Percentiles rank a stretch among this genome's conserved stretches.
Conservation (phyloP, 2,888 invertebrate genomes). For the Ctena decussata region DNA sequence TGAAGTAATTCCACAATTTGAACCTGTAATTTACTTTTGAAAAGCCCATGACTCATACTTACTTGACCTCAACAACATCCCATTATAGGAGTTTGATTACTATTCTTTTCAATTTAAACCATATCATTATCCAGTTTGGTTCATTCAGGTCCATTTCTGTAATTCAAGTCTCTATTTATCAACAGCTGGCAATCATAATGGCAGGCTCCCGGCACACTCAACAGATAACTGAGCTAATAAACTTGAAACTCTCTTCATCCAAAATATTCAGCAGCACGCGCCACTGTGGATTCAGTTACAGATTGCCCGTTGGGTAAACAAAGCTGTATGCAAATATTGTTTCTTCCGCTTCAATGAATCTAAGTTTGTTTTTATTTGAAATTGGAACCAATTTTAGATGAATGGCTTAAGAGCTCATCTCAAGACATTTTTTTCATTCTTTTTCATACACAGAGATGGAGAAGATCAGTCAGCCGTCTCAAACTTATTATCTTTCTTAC, state of each 20-base stretch:
- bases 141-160: background rate
- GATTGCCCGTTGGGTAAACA: background rate
- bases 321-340: background rate
- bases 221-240: background rate
- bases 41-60: no score
- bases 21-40: no score
- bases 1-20: no score
- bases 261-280: background rate
- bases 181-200: background rate
- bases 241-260: background rate
- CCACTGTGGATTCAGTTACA: background rate
- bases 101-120: background rate
- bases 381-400: no score
- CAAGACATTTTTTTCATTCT: no score
- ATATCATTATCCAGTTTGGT: background rate
- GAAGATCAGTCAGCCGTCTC: no score
- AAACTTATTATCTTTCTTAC: no score
- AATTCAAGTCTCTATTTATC: background rate
- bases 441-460: no score
- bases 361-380: background rate
- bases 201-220: background rate
- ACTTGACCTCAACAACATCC: background rate
- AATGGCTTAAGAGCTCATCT: no score
- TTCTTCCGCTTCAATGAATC: background rate
- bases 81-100: background rate